Evolutionary conservation across 2,797 vertebrate species (phyloP).

Genomic region (Artibeus jamaicensis): DNA sequence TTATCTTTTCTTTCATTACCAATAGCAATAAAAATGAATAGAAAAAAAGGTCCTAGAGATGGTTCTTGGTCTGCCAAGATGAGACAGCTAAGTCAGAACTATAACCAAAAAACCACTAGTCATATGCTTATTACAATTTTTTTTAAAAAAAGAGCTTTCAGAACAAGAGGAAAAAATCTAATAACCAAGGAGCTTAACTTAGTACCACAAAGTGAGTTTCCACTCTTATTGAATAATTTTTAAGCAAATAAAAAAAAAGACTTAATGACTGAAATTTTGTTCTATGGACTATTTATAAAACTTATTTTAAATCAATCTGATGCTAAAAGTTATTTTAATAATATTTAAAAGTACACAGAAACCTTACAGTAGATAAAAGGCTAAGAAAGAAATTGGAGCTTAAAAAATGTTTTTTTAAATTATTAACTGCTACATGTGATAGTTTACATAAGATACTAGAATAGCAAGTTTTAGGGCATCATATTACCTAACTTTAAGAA

Average conservation of each 20-base stretch:
- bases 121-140: neutral
- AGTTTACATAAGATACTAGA: neutral
- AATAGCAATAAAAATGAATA: neutral
- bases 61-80: neutral
- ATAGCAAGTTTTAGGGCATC: neutral
- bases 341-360: neutral
- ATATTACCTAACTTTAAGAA: neutral
- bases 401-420: neutral
- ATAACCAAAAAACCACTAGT: neutral
- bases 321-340: conserved; percentile 29
- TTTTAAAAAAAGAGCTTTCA: neutral
- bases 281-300: neutral
- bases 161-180: neutral
- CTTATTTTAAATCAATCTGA: neutral
- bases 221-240: neutral
- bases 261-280: conserved; percentile 4
- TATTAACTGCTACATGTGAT: neutral
- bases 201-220: neutral
- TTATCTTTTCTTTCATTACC: conserved; percentile 28
- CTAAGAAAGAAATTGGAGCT: neutral
- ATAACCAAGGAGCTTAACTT: conserved; percentile 10
- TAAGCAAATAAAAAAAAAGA: neutral
- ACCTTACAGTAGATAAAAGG: neutral
- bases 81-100: neutral
- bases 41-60: neutral